These are phyloP conservation scores for Myxocyprinus asiaticus DNA, from an alignment of 2,113 vertebrate genomes.

Conservation along the genomic window DNA sequence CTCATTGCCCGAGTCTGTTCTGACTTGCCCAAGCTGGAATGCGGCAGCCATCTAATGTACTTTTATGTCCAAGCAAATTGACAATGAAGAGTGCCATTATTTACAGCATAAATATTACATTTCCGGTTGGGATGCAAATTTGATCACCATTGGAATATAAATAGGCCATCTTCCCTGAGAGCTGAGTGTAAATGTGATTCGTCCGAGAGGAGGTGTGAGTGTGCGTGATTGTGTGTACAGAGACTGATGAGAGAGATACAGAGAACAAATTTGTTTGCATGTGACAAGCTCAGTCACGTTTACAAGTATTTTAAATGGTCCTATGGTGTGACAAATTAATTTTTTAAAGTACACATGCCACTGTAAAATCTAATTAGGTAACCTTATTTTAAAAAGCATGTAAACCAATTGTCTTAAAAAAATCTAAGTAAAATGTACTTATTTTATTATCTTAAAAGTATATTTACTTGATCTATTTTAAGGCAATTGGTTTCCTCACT, in stretches of 20 bases:
- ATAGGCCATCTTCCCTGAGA: conserved; percentile 53
- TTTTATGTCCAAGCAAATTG: conserved; percentile 74
- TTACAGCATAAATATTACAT: conserved; percentile 75
- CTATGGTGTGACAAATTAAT: too few relatives aligned
- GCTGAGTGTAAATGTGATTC: conserved; percentile 59
- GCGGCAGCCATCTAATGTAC: conserved; percentile 69
- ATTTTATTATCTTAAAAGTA: too few relatives aligned
- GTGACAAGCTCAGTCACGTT: neutral
- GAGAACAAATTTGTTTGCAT: neutral
- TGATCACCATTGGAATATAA: conserved; percentile 65
- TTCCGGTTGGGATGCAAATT: conserved; percentile 77
- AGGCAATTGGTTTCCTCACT: too few relatives aligned
- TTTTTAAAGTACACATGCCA: too few relatives aligned
- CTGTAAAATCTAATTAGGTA: too few relatives aligned
- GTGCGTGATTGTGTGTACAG: neutral
- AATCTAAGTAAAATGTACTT: too few relatives aligned
- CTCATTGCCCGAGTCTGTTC: conserved; percentile 68
- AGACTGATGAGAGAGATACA: neutral
- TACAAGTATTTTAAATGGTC: neutral
- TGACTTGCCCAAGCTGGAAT: conserved; percentile 73
- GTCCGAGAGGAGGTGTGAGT: conserved; percentile 35
- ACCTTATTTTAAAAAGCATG: too few relatives aligned
- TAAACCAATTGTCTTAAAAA: too few relatives aligned
- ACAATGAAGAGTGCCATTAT: conserved; percentile 73
- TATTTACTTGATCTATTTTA: too few relatives aligned